These are phyloP conservation scores for Xenopus borealis DNA, from an alignment of 2,113 vertebrate species.

Conservation along the genomic window DNA sequence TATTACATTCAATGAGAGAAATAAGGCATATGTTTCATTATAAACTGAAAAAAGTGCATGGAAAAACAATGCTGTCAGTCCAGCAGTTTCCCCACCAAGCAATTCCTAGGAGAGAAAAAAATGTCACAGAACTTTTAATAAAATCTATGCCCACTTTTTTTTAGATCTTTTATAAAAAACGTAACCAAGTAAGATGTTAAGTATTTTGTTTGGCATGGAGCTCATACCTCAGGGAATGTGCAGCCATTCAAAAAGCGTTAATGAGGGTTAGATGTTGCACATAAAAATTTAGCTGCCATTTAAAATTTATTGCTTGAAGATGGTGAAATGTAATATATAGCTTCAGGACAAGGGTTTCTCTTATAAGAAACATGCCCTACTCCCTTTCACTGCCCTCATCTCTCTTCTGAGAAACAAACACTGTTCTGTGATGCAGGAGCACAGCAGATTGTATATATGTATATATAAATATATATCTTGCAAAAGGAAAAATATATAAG, in stretches of 20 bases:
- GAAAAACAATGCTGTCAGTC: no score
- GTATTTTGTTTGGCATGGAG: slow-evolving; percentile 38
- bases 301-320: slow-evolving; percentile 36
- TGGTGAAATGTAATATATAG: slow-evolving; percentile 33
- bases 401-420: slow-evolving; percentile 4
- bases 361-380: slow-evolving; percentile 18
- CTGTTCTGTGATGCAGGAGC: slow-evolving; percentile 13
- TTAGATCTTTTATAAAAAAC: neutral
- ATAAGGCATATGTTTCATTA: no score
- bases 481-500: no score
- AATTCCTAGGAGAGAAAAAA: neutral
- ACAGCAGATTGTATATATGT: no score
- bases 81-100: neutral
- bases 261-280: slow-evolving; percentile 43
- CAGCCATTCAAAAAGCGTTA: slow-evolving; percentile 31
- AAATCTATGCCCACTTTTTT: slow-evolving; percentile 1
- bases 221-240: slow-evolving; percentile 8
- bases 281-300: slow-evolving; percentile 42
- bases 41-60: no score
- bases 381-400: neutral
- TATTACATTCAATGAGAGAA: no score
- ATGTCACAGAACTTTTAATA: slow-evolving; percentile 12
- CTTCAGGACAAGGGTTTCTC: slow-evolving; percentile 30
- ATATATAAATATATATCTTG: no score
- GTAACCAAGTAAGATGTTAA: slow-evolving; percentile 31